Base-by-base conservation (phyloP, 2,113 vertebrate species). In the Hippopotamus amphibius region DNA sequence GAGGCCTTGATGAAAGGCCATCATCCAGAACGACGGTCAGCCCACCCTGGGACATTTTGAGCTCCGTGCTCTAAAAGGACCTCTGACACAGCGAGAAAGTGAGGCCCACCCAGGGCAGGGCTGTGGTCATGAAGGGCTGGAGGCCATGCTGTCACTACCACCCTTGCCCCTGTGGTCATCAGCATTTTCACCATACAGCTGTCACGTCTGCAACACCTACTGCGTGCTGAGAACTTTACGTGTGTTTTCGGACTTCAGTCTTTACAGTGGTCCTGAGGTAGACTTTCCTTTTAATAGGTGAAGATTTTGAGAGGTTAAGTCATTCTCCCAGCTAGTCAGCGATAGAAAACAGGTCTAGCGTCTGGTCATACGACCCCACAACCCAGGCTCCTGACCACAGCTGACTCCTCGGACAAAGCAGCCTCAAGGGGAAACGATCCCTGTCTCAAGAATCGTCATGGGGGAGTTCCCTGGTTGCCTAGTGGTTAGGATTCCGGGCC, bases 271-370 rank as follows among this genome's bases (percentile, higher is more conserved):
- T 55, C 57, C 84, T 53, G 24, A 88, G 28, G 50, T 26, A 16
- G 33, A 69, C 28, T 83, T 92, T 87, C 53, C 8, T 85, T 94
- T 68, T 33, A 41, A 66, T 28, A 65, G 37, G 50, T 41, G 22
- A 90, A 90, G 85, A 61, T 81, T 80, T 57, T 91, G 63, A 91
- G 95, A 94, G 30, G n/a, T 59, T 61, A 82, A 66, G 7, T 72
- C 41, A 59, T 59, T 69, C 33, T 96, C 63, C 69, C 21, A 59
- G 65, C 91, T 83, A 88, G 66, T 48, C 41, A 84, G n/a, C 19
- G 16, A 86, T 66, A 74, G 85, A 90, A 41, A 90, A 69, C 1
- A 15, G 77, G 16, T 90, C 66, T 37, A 92, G 80, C 57, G n/a
- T 85, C 26, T 48, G 37, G 28, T 68, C 50, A 65, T 33, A 66